Evolutionary conservation across 1,140 invertebrate species (phyloP).

Genomic region (Maconellicoccus hirsutus): DNA sequence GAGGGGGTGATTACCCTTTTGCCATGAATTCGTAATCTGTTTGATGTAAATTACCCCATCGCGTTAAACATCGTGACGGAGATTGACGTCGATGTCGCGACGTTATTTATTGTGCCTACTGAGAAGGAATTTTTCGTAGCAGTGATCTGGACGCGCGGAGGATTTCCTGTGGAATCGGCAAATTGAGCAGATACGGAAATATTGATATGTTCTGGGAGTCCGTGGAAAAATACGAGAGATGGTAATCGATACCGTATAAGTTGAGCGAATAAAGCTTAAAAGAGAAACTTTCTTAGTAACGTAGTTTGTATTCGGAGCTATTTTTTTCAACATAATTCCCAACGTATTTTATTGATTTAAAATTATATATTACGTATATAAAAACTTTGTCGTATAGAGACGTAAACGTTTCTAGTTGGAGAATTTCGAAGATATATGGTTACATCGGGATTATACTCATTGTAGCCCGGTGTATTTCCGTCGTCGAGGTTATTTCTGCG

Average conservation of each 20-base stretch:
- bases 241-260: too few relatives aligned
- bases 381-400: neutral
- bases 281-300: neutral
- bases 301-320: conserved; percentile 3
- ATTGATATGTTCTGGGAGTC: neutral
- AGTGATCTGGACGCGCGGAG: too few relatives aligned
- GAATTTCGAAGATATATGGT: neutral
- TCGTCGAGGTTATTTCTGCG: neutral
- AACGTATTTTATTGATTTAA: conserved; percentile 1
- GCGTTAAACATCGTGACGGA: neutral
- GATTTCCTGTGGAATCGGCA: neutral
- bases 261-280: neutral
- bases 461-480: too few relatives aligned
- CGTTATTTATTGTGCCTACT: too few relatives aligned
- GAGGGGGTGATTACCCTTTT: neutral
- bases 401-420: neutral
- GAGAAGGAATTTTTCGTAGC: too few relatives aligned
- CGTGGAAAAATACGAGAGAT: too few relatives aligned
- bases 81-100: neutral
- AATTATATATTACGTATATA: neutral
- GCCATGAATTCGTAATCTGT: neutral
- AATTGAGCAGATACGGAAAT: neutral
- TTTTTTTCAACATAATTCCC: neutral
- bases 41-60: neutral
- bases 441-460: neutral